These are phyloP conservation scores for Erpetoichthys calabaricus DNA, from an alignment of 2,797 vertebrate genomes.

Conservation along the genomic window DNA sequence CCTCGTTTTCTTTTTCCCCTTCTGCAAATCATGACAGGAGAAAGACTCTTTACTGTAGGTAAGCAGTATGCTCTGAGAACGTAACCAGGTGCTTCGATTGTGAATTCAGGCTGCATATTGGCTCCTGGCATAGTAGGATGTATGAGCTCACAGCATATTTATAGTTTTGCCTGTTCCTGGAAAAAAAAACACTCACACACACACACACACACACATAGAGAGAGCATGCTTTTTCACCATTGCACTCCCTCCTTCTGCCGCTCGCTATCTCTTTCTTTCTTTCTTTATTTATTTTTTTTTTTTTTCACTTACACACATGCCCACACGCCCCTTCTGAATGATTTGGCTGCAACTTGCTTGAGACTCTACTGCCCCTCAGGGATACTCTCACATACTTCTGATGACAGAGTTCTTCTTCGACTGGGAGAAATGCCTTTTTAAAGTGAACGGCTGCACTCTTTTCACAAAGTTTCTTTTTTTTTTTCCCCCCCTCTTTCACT, in stretches of 20 bases:
- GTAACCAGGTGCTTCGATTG: conserved; percentile 30
- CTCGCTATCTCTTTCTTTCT: conserved; percentile 19
- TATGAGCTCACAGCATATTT: conserved; percentile 38
- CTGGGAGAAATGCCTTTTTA: conserved; percentile 40
- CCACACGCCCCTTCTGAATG: conserved; percentile 40
- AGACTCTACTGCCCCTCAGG: conserved; percentile 45
- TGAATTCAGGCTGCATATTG: conserved; percentile 3
- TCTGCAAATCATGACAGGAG: no score
- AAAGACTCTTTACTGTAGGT: no score
- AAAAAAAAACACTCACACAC: conserved; percentile 7
- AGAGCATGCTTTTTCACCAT: neutral
- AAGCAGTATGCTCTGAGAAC: conserved; percentile 10
- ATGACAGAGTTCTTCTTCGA: conserved; percentile 49
- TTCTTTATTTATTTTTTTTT: conserved; percentile 24
- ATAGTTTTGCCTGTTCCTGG: conserved; percentile 25
- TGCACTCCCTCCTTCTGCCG: conserved; percentile 9
- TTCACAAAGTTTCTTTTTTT: conserved; percentile 17
- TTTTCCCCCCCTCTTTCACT: conserved; percentile 18
- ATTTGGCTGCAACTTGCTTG: conserved; percentile 50
- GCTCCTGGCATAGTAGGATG: conserved; percentile 20
- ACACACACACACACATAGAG: conserved; percentile 21
- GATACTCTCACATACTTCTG: conserved; percentile 46
- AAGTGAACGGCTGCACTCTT: conserved; percentile 29
- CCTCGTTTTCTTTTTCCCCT: no score
- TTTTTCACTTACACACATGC: conserved; percentile 19